Conservation (phyloP, 2,888 invertebrate species). For the Pseudococcus longispinus region DNA sequence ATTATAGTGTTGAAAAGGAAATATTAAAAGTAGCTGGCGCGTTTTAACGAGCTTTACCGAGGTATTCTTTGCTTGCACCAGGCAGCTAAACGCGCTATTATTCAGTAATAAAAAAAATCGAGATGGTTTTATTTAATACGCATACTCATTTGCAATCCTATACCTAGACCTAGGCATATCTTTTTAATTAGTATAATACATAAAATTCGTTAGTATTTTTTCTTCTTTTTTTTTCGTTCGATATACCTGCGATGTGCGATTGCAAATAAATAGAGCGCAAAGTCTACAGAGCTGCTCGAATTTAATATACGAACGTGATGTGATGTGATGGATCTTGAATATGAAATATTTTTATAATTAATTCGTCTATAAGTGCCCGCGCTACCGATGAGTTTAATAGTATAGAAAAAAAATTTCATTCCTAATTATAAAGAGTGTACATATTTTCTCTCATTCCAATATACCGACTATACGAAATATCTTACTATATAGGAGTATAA, state of each 20-base stretch:
- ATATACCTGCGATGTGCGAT: no score
- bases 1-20: constrained; percentile 31
- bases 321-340: neutral
- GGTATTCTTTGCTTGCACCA: neutral
- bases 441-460: neutral
- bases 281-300: neutral
- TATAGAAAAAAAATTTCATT: constrained; percentile 7
- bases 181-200: constrained; percentile 2
- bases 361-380: neutral
- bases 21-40: constrained; percentile 33
- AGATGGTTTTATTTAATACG: neutral
- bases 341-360: neutral
- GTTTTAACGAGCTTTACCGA: constrained; percentile 10
- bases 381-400: neutral
- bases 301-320: no score
- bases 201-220: neutral
- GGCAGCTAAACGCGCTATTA: neutral
- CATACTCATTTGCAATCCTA: neutral
- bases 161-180: neutral
- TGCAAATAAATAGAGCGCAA: constrained; percentile 2
- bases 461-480: neutral
- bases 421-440: constrained; percentile 7
- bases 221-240: neutral
- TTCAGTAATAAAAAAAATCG: constrained; percentile 6
- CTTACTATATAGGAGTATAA: neutral